Base-by-base conservation (phyloP, 2,888 invertebrate genomes). In the Myopa testacea region DNA sequence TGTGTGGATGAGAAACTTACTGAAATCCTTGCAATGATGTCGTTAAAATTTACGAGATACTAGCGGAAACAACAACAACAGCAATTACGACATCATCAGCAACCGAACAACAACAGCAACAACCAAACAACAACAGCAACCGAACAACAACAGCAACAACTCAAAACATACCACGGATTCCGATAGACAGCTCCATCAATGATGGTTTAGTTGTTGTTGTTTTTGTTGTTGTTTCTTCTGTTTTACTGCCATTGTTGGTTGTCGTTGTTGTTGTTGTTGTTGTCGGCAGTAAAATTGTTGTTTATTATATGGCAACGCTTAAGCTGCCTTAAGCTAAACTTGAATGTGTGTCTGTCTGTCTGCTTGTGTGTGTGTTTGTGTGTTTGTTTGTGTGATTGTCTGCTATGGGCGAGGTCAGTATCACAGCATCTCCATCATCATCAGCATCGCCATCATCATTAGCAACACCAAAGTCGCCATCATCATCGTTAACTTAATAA, bases 221-320 rank as follows among this genome's bases (percentile, higher is more conserved):
- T 62, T 62, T 58, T 58, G 8, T 7, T 58, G 62, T 62, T 62
- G 19, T 12, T 62, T 62, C 19, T 6, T 26, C 4, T 10, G 19
- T 62, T n/a, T 34, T 19, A 34, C n/a, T 62, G 10, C n/a, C 10
- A 19, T 19, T 62, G 62, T 2, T 62, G 62, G 58, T 58, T 12
- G 58, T n/a, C 16, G 58, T 58, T 58, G 58, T 58, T 58, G 58
- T 58, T 58, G 58, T 16, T 58, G 16, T 58, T 58, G 58, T 62
- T 62, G 62, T 26, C 8, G 62, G 26, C 62, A 0, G n/a, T 58
- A 58, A 58, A 58, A 62, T 62, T 12, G 19, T 26, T 45, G 45
- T 45, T 62, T 62, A 62, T n/a, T 26, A 62, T 26, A 10, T n/a
- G 8, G 34, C 62, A 12, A n/a, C 26, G 26, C n/a, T 26, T 26